Evolutionary conservation across 2,113 vertebrate genomes (phyloP).

Genomic region (Cheirogaleus medius): DNA sequence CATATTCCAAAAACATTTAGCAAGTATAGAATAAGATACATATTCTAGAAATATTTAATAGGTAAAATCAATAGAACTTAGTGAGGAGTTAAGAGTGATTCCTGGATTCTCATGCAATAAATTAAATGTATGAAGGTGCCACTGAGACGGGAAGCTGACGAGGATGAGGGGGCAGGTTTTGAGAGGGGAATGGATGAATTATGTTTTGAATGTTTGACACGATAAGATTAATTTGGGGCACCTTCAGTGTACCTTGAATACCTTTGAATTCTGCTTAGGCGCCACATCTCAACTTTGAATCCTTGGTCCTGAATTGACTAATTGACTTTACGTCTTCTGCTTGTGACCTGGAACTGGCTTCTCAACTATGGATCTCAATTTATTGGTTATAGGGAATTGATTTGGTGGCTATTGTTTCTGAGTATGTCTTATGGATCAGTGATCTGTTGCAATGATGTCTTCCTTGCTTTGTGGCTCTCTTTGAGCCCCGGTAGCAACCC

Average conservation of each 20-base stretch:
- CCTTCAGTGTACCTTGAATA: background rate
- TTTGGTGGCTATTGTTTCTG: background rate
- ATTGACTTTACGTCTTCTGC: background rate
- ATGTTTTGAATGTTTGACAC: background rate
- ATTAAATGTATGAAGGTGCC: background rate
- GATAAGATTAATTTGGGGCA: background rate
- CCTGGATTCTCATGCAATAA: background rate
- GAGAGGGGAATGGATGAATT: no score
- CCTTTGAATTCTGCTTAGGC: background rate
- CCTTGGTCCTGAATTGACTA: background rate
- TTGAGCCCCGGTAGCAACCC: background rate
- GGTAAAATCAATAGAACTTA: background rate
- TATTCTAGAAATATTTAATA: background rate
- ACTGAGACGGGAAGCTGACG: background rate
- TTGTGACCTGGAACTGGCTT: background rate
- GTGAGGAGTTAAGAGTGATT: background rate
- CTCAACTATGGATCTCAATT: background rate
- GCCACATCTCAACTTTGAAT: background rate
- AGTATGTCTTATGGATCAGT: background rate
- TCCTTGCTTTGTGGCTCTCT: background rate
- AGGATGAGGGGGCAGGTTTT: background rate
- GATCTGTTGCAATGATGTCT: background rate
- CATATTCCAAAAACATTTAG: background rate
- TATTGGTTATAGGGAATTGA: background rate
- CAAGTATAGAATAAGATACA: background rate